Base-by-base conservation (phyloP, 2,113 vertebrate genomes). In the Oncorhynchus tshawytscha region DNA sequence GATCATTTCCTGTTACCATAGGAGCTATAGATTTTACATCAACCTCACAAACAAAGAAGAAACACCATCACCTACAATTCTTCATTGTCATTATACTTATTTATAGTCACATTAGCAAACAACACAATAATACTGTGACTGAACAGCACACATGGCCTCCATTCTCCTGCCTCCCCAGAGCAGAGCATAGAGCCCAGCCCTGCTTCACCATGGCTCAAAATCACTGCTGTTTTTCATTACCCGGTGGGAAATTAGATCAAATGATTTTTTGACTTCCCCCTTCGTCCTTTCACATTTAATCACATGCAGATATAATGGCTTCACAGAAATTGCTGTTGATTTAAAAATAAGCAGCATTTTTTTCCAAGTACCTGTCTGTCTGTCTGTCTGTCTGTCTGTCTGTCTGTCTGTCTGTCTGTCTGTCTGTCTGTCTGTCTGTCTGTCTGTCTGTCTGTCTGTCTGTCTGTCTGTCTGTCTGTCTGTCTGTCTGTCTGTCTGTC, bases 321-420 rank as follows among this genome's bases (percentile, higher is more conserved):
- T 97, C 93, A 94, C 94, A 92, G 93, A 93, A 96, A 95, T 95
- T 93, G 92, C 94, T 90, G 95, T 94, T 96, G 95, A 95, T 96
- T 96, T 96, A 96, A 96, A 96, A 96, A 96, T 96, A 95, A 95
- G 92, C 94, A 4, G 92, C 94, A 94, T 96, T 95, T 90, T 91
- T 90, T 93, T 92, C 92, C 94, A 96, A 96, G 95, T 95, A 95
- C 94, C 67, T 1, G 6, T 39, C 7, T 39, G 6, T 39, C 34
- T 34, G 6, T 34, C 34, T 34, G 34, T 34, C 34, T 31, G 29
- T 34, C 34, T 7, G 34, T 34, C 34, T 39, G 2, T 39, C 1
- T 39, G 7, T 39, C 39, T 39, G 2, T 8, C 2, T 45, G 2
- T 45, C 9, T 9, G 0, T 45, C 2, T 45, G 85, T 71, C 95